A percentile compares a stretch with the other conserved stretches of the same genome.
These are phyloP conservation scores for Butastur rufipennis DNA, from an alignment of 2,113 vertebrate genomes.

Conservation along the genomic window DNA sequence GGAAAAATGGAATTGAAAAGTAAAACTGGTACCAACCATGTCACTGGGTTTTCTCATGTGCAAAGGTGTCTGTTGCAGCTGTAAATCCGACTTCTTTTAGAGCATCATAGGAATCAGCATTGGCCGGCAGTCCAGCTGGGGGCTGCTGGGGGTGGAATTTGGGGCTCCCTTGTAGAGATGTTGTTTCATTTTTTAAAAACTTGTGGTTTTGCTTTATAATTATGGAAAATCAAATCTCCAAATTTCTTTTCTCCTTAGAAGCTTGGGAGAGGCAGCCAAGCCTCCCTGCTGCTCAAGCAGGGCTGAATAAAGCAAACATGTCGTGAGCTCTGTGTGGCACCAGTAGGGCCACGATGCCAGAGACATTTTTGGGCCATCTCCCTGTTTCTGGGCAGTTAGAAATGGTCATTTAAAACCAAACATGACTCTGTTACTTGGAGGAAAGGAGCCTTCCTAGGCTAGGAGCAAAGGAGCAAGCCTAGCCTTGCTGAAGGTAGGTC, in stretches of 20 bases:
- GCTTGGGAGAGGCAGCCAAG: neutral
- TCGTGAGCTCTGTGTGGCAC: neutral
- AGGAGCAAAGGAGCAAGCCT: no score
- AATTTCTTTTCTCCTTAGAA: neutral
- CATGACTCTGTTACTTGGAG: rapidly evolving
- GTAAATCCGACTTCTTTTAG: neutral
- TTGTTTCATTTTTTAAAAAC: neutral
- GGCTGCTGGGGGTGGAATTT: no score
- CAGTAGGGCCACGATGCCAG: rapidly evolving
- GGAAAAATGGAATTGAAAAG: neutral
- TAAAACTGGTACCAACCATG: neutral
- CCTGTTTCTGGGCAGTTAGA: neutral
- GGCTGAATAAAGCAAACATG: neutral
- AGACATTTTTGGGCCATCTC: neutral
- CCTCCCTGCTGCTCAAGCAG: neutral
- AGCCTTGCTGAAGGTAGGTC: no score
- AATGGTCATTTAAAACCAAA: neutral
- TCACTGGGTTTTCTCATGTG: rapidly evolving
- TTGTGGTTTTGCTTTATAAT: neutral
- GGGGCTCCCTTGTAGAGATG: neutral
- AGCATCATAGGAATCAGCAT: no score
- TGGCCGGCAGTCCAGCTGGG: rapidly evolving
- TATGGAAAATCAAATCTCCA: neutral
- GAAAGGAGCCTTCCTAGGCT: neutral
- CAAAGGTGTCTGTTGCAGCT: neutral